A percentile compares a stretch with the other conserved stretches of the same genome.
Evolutionary conservation across 2,888 invertebrate species (phyloP).

Genomic region (Epirrita christyi): DNA sequence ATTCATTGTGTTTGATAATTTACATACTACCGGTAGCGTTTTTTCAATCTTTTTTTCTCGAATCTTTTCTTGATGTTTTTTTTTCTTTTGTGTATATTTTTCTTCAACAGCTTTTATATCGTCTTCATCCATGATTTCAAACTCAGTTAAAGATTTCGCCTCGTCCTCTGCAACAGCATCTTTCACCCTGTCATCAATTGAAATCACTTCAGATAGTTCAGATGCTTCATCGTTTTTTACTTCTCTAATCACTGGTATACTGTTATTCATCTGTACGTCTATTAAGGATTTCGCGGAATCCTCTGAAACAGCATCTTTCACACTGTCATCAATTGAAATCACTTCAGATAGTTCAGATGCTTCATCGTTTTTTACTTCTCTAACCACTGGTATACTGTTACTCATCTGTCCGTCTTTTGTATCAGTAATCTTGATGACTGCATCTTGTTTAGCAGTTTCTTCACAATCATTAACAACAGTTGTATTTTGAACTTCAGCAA

Average conservation of each 20-base stretch:
- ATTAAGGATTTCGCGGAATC: background rate
- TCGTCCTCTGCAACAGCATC: background rate
- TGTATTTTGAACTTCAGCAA: slow-evolving; percentile 5
- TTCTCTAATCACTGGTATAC: background rate
- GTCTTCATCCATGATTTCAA: slow-evolving; percentile 32
- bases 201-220: slow-evolving; percentile 2
- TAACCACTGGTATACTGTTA: background rate
- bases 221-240: slow-evolving; percentile 13
- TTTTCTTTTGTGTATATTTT: slow-evolving; percentile 1
- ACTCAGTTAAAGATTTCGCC: background rate
- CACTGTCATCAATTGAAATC: slow-evolving; percentile 24
- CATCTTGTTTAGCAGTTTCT: slow-evolving; percentile 8
- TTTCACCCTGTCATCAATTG: slow-evolving; percentile 28
- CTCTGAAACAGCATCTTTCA: slow-evolving; percentile 13
- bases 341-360: slow-evolving; percentile 3
- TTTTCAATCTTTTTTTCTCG: slow-evolving; percentile 14
- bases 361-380: slow-evolving; percentile 9
- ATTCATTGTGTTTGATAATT: slow-evolving; percentile 68
- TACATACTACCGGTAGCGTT: slow-evolving; percentile 47
- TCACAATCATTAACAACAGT: background rate
- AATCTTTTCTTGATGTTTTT: slow-evolving; percentile 1
- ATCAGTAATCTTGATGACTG: slow-evolving; percentile 17
- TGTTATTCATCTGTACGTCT: too few relatives aligned
- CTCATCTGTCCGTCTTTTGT: slow-evolving; percentile 16
- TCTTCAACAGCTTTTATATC: slow-evolving; percentile 16